Conservation (phyloP, 2,113 vertebrate species). For the Platysteira castanea region DNA sequence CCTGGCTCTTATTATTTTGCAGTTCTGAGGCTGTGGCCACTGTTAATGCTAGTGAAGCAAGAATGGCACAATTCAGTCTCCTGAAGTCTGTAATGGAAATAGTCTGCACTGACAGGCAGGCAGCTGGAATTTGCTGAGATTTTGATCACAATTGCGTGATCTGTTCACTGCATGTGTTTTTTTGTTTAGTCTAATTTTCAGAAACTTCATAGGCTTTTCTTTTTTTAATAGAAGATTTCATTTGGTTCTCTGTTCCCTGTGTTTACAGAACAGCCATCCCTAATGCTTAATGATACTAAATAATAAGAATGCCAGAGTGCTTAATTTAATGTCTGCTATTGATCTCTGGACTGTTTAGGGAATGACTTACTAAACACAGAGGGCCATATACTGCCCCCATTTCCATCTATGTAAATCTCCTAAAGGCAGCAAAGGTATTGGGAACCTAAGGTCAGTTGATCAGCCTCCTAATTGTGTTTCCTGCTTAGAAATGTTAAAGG, state of each 20-base stretch:
- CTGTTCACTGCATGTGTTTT: slow-evolving; percentile 12
- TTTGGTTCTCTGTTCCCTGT: slow-evolving; percentile 52
- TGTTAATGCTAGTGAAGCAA: slow-evolving; percentile 51
- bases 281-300: slow-evolving; percentile 60
- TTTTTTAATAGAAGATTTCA: slow-evolving; percentile 41
- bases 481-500: background rate
- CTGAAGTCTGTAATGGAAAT: slow-evolving; percentile 58
- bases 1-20: slow-evolving; percentile 67
- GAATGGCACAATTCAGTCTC: slow-evolving; percentile 50
- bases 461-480: background rate
- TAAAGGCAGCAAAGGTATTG: background rate
- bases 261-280: slow-evolving; percentile 55
- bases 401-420: background rate
- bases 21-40: slow-evolving; percentile 58
- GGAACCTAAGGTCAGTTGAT: background rate
- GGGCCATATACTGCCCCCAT: background rate
- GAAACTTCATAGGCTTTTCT: background rate
- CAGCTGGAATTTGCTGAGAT: slow-evolving; percentile 28
- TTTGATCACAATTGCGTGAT: slow-evolving; percentile 35
- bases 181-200: slow-evolving; percentile 57
- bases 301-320: slow-evolving; percentile 55
- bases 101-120: slow-evolving; percentile 27
- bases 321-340: slow-evolving; percentile 52
- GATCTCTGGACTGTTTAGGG: slow-evolving; percentile 27
- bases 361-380: background rate